phyloP scores from a whole-genome alignment of 2,888 invertebrate genomes.

The Willowsia nigromaculata region DNA sequence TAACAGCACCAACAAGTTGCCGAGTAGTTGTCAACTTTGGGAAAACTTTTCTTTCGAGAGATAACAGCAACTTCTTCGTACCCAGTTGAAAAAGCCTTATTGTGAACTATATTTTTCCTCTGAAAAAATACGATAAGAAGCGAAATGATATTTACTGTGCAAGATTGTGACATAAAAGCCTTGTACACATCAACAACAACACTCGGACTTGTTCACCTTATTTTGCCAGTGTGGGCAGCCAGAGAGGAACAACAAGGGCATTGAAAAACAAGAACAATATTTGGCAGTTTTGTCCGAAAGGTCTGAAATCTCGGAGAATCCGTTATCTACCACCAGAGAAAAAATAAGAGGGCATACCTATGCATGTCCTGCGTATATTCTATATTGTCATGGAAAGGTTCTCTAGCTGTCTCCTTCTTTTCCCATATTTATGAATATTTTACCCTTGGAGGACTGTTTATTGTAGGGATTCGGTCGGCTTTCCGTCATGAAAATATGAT shows the following conservation, averaged over 20 bases:
- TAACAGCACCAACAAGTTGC: neutral
- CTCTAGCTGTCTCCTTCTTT: neutral
- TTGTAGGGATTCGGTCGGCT: neutral
- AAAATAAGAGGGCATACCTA: neutral
- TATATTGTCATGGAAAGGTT: neutral
- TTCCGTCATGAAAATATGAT: neutral
- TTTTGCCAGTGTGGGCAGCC: neutral
- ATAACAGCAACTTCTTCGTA: conserved; percentile 26
- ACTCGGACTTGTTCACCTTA: neutral
- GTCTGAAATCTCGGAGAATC: conserved; percentile 55
- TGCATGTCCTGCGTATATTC: neutral
- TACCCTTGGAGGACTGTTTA: neutral
- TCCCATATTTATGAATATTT: conserved; percentile 21
- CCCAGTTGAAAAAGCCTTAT: conserved; percentile 15
- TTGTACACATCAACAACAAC: neutral
- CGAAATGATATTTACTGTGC: neutral
- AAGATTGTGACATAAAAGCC: neutral
- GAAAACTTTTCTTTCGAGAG: neutral
- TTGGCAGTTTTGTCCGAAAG: conserved; percentile 26
- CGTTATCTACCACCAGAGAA: conserved; percentile 20
- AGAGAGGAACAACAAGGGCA: neutral
- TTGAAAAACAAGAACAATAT: conserved; percentile 18
- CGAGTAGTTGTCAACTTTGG: neutral
- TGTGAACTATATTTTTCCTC: conserved; percentile 15
- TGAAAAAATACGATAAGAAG: conserved; percentile 19